Evolutionary conservation across 2,888 invertebrate genomes (phyloP), one percentile per base, ranked within the genome.

Genomic region (Pilophorus perplexus): DNA sequence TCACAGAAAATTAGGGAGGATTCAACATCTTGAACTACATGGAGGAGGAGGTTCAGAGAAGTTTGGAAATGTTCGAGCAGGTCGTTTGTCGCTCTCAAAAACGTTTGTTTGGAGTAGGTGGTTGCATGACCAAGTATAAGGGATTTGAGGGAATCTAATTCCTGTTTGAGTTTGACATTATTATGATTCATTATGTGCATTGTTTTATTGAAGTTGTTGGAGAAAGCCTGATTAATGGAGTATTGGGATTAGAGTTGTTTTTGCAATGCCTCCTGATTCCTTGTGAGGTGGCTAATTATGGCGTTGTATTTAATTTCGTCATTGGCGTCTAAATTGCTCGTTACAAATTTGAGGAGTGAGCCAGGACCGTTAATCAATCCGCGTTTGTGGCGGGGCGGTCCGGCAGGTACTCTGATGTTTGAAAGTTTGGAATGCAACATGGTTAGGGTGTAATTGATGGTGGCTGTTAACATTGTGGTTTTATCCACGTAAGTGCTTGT

Each of bases 331-430:
- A 55, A 18, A 42, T 64, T 64, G 12, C 42, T 42, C 2, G 55
- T 65, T 1, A 65, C 25, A 8, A 48, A 65, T 37, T 42, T 55
- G 28, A 65, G 16, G 2, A 50, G 1, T 3, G 42, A 16, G 2
- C 65, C 55, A n/a, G 57, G 40, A 18, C 55, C 55, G 20, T 55
- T 42, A 3, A 65, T 22, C 16, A 65, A 27, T 3, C 55, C 42
- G 1, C 55, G 5, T 55, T 20, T 55, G 3, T n/a, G 5, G 12
- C 55, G 8, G 1, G 1, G 12, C 14, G 12, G 4, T 3, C 1
- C n/a, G 1, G 40, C 8, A 1, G 20, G 2, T 10, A 57, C 12
- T 38, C 20, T 20, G 8, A 57, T 3, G 40, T 57, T 57, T 10
- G 28, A 6, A 8, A 33, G 12, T 37, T 55, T 55, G 28, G 10